Evolutionary conservation across 2,797 vertebrate species (phyloP).

Genomic region (Coregonus sp.): DNA sequence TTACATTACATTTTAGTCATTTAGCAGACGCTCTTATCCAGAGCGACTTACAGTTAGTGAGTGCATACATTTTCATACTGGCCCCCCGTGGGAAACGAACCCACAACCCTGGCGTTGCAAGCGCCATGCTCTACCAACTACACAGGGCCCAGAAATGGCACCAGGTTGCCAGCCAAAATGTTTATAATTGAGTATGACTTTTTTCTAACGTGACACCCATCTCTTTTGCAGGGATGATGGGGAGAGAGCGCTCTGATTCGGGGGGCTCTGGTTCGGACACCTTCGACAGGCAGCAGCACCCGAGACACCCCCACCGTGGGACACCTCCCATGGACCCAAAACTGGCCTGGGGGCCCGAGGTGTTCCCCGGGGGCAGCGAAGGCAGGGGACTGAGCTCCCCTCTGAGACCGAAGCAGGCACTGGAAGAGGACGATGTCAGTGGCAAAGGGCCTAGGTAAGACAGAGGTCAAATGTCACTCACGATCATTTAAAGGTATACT

Average conservation of each 20-base stretch:
- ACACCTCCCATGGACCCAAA: conserved; percentile 92
- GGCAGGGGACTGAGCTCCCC: conserved; percentile 81
- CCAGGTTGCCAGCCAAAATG: not conserved
- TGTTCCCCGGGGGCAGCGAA: conserved; percentile 78
- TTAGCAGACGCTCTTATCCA: too few relatives aligned
- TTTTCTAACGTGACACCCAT: not conserved
- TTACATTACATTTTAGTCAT: too few relatives aligned
- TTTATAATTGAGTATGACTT: not conserved
- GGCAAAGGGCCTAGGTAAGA: conserved; percentile 82
- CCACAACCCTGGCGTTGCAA: too few relatives aligned
- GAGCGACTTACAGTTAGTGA: too few relatives aligned
- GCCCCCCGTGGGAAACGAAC: too few relatives aligned
- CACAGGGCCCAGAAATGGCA: not conserved
- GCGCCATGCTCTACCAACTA: too few relatives aligned
- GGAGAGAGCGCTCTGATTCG: conserved; percentile 89
- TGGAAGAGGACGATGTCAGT: conserved; percentile 83
- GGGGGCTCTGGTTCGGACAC: conserved; percentile 89
- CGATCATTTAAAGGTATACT: not conserved
- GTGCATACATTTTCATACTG: too few relatives aligned
- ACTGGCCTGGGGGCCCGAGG: conserved; percentile 87
- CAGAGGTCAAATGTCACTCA: not conserved
- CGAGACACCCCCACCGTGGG: conserved; percentile 79
- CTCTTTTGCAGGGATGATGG: conserved; percentile 79
- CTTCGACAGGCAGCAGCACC: conserved; percentile 85
- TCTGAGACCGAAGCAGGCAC: conserved; percentile 77